Percentiles rank a stretch among this genome's conserved stretches.
Evolutionary conservation across 2,888 invertebrate species (phyloP).

Genomic region (Habroteleia sp.): DNA sequence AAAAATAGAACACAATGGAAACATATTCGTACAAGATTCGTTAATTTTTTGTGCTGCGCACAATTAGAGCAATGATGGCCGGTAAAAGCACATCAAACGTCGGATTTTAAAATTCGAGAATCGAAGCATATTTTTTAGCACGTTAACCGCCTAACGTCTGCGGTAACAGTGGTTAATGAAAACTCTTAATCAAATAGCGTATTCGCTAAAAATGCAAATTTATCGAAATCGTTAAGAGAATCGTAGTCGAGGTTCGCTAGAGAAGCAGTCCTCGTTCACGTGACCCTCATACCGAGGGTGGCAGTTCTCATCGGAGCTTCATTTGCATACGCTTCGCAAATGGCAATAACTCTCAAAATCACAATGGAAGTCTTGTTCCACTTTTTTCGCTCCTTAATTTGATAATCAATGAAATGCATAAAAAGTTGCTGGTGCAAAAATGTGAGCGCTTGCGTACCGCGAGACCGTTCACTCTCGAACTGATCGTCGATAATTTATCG

Average conservation of each 20-base stretch:
- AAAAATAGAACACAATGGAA: too few species aligned
- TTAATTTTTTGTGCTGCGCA: conserved; percentile 11
- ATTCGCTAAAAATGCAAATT: conserved; percentile 80
- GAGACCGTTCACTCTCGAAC: conserved; percentile 11
- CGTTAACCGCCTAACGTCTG: conserved; percentile 61
- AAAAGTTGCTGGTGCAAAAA: conserved; percentile 41
- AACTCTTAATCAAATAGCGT: conserved; percentile 78
- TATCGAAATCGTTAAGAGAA: conserved; percentile 64
- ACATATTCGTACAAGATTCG: conserved; percentile 30
- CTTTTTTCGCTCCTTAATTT: conserved; percentile 60
- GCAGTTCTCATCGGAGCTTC: conserved; percentile 66
- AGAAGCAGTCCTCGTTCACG: conserved; percentile 55
- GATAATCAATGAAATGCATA: conserved; percentile 57
- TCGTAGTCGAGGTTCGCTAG: conserved; percentile 51
- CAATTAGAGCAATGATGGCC: conserved; percentile 47
- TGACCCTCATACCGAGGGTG: conserved; percentile 55
- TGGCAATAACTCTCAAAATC: conserved; percentile 69
- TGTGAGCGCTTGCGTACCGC: conserved; percentile 6
- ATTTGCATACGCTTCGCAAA: conserved; percentile 74
- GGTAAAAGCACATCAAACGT: conserved; percentile 30
- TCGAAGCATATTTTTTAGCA: conserved; percentile 54
- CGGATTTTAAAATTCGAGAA: conserved; percentile 35
- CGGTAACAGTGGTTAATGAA: conserved; percentile 64
- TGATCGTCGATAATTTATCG: conserved; percentile 50
- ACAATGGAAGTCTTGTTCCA: conserved; percentile 61